Conservation (phyloP, 2,888 invertebrate species). For the Andrena minutula region DNA sequence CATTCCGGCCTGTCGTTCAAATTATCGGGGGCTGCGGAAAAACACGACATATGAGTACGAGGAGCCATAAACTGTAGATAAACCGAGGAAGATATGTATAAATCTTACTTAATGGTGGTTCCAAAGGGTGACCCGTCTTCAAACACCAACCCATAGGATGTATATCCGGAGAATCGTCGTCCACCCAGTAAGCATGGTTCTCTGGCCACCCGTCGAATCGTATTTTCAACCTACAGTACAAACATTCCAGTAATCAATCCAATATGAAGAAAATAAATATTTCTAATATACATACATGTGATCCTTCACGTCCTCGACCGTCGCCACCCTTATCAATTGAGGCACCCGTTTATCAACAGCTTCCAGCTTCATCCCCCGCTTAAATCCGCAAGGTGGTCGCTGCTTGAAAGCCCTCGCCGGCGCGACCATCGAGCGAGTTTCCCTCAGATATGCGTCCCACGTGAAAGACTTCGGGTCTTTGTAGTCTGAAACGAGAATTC, state of each 20-base stretch:
- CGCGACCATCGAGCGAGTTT: conserved; percentile 91
- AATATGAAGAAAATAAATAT: not conserved
- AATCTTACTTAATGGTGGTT: conserved; percentile 92
- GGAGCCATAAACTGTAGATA: not conserved
- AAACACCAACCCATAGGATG: conserved; percentile 97
- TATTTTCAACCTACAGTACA: conserved; percentile 85
- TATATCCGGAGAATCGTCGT: conserved; percentile 95
- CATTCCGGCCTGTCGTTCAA: conserved; percentile 89
- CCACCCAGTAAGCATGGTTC: conserved; percentile 94
- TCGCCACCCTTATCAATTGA: conserved; percentile 93
- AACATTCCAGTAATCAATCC: not conserved
- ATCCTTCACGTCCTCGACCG: conserved; percentile 91
- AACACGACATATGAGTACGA: not conserved
- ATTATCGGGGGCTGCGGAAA: conserved; percentile 88
- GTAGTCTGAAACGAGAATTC: conserved; percentile 86
- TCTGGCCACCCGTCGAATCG: conserved; percentile 96
- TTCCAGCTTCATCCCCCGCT: conserved; percentile 94
- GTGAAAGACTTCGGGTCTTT: conserved; percentile 91
- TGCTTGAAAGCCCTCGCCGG: conserved; percentile 94
- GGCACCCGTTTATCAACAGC: conserved; percentile 94
- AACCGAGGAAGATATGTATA: conserved; percentile 1
- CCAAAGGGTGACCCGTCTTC: conserved; percentile 94
- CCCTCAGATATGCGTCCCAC: conserved; percentile 94
- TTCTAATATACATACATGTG: conserved; percentile 84
- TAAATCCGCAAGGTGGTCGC: conserved; percentile 92